Base-by-base conservation (phyloP, 2,888 invertebrate genomes). In the Monoplex corrugatus region DNA sequence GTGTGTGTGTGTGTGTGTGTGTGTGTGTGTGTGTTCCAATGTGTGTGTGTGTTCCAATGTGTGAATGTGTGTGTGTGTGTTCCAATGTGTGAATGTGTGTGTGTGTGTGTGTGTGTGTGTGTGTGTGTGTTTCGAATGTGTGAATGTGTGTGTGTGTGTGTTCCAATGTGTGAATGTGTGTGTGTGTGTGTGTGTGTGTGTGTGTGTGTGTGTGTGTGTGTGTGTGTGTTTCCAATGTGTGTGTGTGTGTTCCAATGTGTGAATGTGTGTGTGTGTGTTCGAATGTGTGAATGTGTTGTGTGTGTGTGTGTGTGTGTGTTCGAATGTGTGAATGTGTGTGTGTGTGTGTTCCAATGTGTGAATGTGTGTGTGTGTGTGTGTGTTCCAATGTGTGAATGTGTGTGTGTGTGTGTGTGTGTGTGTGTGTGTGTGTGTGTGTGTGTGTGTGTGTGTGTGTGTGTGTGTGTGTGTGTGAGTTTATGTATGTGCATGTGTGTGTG, bases 321-420 rank as follows among this genome's bases (percentile, higher is more conserved):
- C 5, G 19, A 19, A 40, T 38, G 23, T 40, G 23, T 38, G n/a
- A 8, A 44, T 44, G 44, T 28, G 44, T 82, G 44, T 44, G 80
- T 82, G n/a, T 82, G 80, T 82, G n/a, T 82, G 80, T 44, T 23
- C 44, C 43, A 44, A n/a, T 82, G 80, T 82, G 44, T 82, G 80
- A 44, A n/a, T 82, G 80, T 82, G 44, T 82, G 80, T 82, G 44
- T 82, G 80, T 82, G 44, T 82, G 44, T 82, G 44, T 44, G n/a
- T 82, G 43, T 82, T 13, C n/a, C 10, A 44, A 13, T 82, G 28
- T 82, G 80, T 44, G n/a, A 28, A 44, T 82, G 44, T 82, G 80
- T 82, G 43, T 44, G 80, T 82, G 80, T 82, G n/a, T 82, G 80
- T 44, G 44, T 44, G 80, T 44, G 23, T 78, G 78, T 6, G 40